These are phyloP conservation scores for Rhinatrema bivittatum DNA, from an alignment of 2,797 vertebrate genomes.

Conservation along the genomic window DNA sequence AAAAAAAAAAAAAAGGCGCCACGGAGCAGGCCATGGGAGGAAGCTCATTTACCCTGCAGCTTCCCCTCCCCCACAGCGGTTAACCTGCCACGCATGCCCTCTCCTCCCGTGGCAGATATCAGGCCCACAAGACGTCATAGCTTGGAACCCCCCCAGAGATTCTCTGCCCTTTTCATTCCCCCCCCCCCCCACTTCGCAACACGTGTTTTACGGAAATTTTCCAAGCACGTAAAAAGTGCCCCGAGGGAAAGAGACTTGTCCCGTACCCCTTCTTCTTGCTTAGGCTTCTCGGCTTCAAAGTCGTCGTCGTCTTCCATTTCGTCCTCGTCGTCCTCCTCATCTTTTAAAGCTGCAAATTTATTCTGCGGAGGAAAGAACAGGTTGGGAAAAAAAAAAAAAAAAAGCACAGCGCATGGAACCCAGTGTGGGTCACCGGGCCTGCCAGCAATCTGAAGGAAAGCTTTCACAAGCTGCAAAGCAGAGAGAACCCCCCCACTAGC, in stretches of 20 bases:
- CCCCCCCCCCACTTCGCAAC: too few species aligned
- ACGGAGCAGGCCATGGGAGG: not conserved
- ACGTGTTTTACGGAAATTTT: too few species aligned
- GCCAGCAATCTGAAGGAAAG: not conserved
- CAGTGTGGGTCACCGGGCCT: not conserved
- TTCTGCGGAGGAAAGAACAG: conserved; percentile 7
- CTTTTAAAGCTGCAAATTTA: conserved; percentile 24
- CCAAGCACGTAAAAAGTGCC: too few species aligned
- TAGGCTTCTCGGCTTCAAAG: conserved; percentile 20
- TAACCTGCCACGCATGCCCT: too few species aligned
- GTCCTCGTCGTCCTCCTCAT: conserved; percentile 17
- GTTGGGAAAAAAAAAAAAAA: not conserved
- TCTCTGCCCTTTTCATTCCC: too few species aligned
- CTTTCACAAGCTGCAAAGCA: too few species aligned
- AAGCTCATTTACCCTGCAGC: too few species aligned
- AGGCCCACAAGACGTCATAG: too few species aligned
- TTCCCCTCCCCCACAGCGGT: not conserved
- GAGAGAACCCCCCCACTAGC: too few species aligned
- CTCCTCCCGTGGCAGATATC: too few species aligned
- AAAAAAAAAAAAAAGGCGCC: not conserved
- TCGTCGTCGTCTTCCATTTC: conserved; percentile 6
- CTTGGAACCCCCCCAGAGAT: too few species aligned
- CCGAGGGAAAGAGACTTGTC: not conserved
- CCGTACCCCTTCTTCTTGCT: conserved; percentile 14
- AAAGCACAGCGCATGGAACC: not conserved